These are phyloP conservation scores for Meteorus colon DNA, from an alignment of 2,888 invertebrate species.

Conservation along the genomic window DNA sequence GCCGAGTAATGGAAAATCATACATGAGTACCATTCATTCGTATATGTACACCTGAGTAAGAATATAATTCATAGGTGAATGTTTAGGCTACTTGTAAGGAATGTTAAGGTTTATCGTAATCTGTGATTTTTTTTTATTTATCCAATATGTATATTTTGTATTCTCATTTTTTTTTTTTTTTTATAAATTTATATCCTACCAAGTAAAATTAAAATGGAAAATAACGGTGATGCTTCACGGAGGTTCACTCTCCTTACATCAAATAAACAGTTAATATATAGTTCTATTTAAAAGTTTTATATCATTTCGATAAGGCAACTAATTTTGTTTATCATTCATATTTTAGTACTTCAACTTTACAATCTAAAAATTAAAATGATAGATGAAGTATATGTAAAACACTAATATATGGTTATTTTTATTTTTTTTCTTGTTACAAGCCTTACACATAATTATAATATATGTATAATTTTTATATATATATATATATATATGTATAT, in stretches of 20 bases:
- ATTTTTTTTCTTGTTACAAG: constrained; percentile 72
- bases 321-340: constrained; percentile 58
- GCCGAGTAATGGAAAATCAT: too few species aligned
- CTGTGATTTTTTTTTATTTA: constrained; percentile 37
- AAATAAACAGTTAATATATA: constrained; percentile 38
- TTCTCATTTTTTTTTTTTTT: constrained; percentile 50
- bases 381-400: constrained; percentile 73
- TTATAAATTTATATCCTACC: constrained; percentile 65
- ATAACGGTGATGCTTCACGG: constrained; percentile 42
- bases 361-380: constrained; percentile 68
- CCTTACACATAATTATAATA: constrained; percentile 73
- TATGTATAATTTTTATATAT: constrained; percentile 68
- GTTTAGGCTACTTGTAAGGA: background rate
- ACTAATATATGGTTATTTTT: constrained; percentile 73
- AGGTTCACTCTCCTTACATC: constrained; percentile 16
- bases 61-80: background rate
- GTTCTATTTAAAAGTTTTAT: constrained; percentile 38
- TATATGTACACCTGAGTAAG: too few species aligned
- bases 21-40: too few species aligned
- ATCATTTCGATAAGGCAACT: constrained; percentile 68
- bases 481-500: background rate
- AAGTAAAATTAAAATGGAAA: constrained; percentile 63
- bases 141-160: constrained; percentile 44
- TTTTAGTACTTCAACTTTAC: constrained; percentile 51
- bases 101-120: constrained; percentile 11